Percentiles rank a stretch among this genome's conserved stretches.
Evolutionary conservation across 2,113 vertebrate genomes (phyloP).

Genomic region (Neodon shergylaensis): DNA sequence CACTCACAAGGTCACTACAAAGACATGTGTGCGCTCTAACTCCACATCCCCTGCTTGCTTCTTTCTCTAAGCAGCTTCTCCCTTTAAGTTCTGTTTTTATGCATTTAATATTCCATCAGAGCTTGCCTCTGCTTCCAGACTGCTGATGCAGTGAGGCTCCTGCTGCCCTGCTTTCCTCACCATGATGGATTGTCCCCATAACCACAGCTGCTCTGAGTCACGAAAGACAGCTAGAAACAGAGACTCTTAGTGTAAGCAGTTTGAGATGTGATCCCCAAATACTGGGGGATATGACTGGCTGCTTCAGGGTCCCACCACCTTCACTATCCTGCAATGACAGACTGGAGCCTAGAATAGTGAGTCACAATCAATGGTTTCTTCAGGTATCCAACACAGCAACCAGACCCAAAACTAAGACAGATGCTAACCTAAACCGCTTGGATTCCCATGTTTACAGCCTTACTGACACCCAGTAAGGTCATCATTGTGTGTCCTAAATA

Average conservation of each 20-base stretch:
- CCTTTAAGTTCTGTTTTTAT: neutral
- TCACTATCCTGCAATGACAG: neutral
- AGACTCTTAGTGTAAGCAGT: neutral
- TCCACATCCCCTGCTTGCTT: constrained; percentile 8
- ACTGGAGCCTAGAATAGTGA: no score
- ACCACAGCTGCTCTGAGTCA: neutral
- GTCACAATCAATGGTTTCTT: neutral
- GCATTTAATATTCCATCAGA: neutral
- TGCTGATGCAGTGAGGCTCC: neutral
- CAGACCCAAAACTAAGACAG: neutral
- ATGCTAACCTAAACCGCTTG: neutral
- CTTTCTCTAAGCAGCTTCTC: neutral
- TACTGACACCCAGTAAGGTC: neutral
- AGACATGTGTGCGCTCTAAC: neutral
- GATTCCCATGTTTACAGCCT: neutral
- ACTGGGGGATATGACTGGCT: neutral
- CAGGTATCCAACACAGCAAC: neutral
- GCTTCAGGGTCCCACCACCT: no score
- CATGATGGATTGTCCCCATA: neutral
- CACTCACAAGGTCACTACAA: neutral
- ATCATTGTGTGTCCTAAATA: neutral
- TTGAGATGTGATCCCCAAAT: neutral
- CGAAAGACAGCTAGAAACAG: neutral
- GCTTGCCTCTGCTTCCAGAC: neutral
- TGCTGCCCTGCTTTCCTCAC: neutral